phyloP scores from a whole-genome alignment of 2,888 invertebrate species.

The Erebia ligea region DNA sequence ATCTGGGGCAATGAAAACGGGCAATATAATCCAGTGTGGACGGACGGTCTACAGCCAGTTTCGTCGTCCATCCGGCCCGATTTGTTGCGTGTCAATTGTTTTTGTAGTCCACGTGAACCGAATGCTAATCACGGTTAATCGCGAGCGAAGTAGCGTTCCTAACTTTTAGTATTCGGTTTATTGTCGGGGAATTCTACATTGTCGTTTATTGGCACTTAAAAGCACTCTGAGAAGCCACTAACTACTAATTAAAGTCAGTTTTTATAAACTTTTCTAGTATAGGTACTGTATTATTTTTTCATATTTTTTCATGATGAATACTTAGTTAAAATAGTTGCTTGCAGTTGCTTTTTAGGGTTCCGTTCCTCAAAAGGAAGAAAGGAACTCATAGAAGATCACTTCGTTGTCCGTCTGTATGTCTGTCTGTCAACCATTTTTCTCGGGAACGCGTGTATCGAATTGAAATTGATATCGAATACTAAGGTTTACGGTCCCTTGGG shows the following conservation, averaged over 20 bases:
- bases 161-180: slow-evolving; percentile 12
- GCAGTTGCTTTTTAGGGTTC: too few relatives aligned
- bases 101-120: slow-evolving; percentile 56
- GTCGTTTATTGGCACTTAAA: slow-evolving; percentile 20
- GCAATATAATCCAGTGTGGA: slow-evolving; percentile 37
- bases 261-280: too few relatives aligned
- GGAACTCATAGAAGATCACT: too few relatives aligned
- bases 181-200: neutral
- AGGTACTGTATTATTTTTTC: too few relatives aligned
- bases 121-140: slow-evolving; percentile 53
- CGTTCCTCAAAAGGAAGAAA: too few relatives aligned
- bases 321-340: too few relatives aligned
- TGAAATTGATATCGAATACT: too few relatives aligned
- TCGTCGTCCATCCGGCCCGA: slow-evolving; percentile 52
- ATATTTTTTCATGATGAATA: too few relatives aligned
- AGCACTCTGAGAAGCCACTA: neutral
- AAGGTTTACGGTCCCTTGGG: too few relatives aligned
- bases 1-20: slow-evolving; percentile 9
- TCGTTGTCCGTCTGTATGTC: too few relatives aligned
- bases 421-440: too few relatives aligned
- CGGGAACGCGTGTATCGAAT: too few relatives aligned
- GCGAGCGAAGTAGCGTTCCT: slow-evolving; percentile 32
- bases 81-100: slow-evolving; percentile 77
- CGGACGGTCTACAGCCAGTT: slow-evolving; percentile 53
- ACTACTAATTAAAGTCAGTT: neutral